These are phyloP conservation scores for Penaeus monodon DNA, from an alignment of 2,888 invertebrate genomes.

Conservation along the genomic window DNA sequence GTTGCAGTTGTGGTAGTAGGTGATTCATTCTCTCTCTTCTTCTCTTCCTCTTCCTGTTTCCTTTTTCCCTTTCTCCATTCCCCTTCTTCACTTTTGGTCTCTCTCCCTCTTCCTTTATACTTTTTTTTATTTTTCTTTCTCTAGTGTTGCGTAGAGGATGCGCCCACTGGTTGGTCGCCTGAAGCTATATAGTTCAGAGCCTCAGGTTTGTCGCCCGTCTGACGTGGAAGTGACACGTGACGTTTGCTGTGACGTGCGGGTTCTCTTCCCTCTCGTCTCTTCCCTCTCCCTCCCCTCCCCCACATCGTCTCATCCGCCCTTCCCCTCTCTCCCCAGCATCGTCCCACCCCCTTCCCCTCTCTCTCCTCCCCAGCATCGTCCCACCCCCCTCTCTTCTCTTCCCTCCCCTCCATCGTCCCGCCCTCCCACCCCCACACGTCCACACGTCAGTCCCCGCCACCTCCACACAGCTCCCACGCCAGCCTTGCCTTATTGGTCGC, in stretches of 20 bases:
- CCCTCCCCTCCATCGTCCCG: too few relatives aligned
- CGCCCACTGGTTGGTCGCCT: neutral
- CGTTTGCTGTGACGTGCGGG: neutral
- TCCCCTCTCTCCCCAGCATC: neutral
- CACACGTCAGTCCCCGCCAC: too few relatives aligned
- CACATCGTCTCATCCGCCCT: neutral
- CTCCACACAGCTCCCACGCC: too few relatives aligned
- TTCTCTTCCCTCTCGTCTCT: neutral
- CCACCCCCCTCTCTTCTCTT: neutral
- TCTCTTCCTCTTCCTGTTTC: too few relatives aligned
- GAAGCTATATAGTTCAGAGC: neutral
- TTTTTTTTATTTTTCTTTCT: neutral
- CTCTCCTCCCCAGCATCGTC: neutral
- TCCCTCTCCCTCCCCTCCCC: neutral
- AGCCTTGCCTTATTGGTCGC: too few relatives aligned
- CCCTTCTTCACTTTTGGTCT: too few relatives aligned
- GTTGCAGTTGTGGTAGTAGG: too few relatives aligned
- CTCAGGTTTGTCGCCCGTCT: too few relatives aligned
- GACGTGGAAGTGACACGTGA: neutral
- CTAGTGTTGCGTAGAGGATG: neutral
- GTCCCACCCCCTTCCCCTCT: neutral
- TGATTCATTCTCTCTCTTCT: too few relatives aligned
- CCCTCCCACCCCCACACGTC: too few relatives aligned
- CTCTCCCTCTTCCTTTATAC: too few relatives aligned
- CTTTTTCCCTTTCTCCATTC: too few relatives aligned